phyloP scores from a whole-genome alignment of 2,113 vertebrate species.

The Manacus vitellinus region DNA sequence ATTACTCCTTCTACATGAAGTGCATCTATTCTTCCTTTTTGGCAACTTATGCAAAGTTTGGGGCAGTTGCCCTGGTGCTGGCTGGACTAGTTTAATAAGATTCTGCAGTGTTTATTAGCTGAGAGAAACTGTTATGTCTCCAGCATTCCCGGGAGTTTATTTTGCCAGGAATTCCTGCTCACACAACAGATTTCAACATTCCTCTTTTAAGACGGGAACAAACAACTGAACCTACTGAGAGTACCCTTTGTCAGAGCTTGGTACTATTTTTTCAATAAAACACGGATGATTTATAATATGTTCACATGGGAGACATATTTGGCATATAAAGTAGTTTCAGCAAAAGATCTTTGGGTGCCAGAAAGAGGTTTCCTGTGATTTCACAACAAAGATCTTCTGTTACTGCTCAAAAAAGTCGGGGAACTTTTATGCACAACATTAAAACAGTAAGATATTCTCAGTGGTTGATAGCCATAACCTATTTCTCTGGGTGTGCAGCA shows the following conservation, averaged over 20 bases:
- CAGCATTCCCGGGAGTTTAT: conserved; percentile 31
- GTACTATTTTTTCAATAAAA: conserved; percentile 59
- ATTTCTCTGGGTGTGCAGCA: neutral
- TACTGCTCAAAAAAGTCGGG: neutral
- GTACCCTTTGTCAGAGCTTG: conserved; percentile 45
- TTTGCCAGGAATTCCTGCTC: conserved; percentile 24
- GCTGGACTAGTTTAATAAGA: neutral
- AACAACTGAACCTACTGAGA: conserved; percentile 51
- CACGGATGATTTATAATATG: conserved; percentile 57
- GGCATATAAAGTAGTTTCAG: conserved; percentile 15
- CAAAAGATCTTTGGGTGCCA: conserved; percentile 35
- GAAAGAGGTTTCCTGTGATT: conserved; percentile 35
- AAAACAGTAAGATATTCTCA: neutral
- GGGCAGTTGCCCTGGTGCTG: neutral
- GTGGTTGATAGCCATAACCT: neutral
- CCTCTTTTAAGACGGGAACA: conserved; percentile 20
- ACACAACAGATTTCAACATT: conserved; percentile 52
- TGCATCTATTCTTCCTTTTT: neutral
- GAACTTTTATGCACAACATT: neutral
- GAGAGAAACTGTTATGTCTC: conserved; percentile 26
- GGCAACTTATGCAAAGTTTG: neutral
- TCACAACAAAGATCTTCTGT: conserved; percentile 37
- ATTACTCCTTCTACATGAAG: neutral
- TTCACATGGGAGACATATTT: conserved; percentile 17
- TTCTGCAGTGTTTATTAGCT: conserved; percentile 34